These are phyloP conservation scores for Tragelaphus scriptus DNA, from an alignment of 2,113 vertebrate genomes.

Conservation along the genomic window DNA sequence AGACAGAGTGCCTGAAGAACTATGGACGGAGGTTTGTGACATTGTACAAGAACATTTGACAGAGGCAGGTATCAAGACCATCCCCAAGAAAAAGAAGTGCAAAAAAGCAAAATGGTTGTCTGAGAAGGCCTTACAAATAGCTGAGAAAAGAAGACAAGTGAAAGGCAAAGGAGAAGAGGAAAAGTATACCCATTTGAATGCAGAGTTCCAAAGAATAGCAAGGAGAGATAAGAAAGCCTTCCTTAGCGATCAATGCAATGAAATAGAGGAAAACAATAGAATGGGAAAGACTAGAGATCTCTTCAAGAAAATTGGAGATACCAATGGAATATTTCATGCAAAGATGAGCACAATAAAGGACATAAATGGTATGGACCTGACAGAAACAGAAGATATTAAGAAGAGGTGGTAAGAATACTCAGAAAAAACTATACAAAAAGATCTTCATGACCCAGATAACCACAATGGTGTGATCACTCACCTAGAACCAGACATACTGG, in stretches of 20 bases:
- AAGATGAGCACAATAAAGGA: background rate
- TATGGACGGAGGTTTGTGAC: background rate
- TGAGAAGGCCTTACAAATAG: background rate
- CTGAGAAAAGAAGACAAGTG: background rate
- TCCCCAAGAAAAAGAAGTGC: background rate
- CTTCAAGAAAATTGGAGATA: background rate
- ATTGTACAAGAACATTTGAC: background rate
- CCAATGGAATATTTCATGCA: accelerated
- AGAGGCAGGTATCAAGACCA: background rate
- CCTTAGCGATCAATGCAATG: background rate
- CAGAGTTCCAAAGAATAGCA: background rate
- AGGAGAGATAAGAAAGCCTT: background rate
- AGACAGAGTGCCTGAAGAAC: background rate
- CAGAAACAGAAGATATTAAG: background rate
- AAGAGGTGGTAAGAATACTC: background rate
- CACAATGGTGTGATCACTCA: background rate
- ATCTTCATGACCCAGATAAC: background rate
- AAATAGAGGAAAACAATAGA: background rate
- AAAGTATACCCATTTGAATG: background rate
- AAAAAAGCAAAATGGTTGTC: background rate
- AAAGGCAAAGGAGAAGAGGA: background rate
- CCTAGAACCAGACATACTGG: background rate
- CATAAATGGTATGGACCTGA: background rate
- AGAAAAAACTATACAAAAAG: background rate
- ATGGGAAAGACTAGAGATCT: background rate